phyloP scores from a whole-genome alignment of 1,140 invertebrate genomes.

The Lepidotrigona ventralis region DNA sequence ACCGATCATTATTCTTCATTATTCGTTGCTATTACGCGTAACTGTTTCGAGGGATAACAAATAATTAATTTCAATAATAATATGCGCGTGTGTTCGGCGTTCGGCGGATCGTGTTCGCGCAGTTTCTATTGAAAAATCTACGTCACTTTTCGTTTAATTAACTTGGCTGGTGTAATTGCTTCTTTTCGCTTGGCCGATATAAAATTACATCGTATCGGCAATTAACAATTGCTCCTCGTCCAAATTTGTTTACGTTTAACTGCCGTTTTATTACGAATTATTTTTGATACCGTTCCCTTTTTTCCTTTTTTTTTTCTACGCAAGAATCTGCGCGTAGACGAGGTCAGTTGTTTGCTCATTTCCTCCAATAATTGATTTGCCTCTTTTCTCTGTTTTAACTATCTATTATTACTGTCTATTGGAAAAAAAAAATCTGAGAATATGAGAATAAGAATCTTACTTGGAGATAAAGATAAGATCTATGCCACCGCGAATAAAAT shows the following conservation, averaged over 20 bases:
- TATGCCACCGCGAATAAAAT: too few species aligned
- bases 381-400: too few species aligned
- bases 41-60: conserved; percentile 36
- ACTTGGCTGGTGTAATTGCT: not conserved
- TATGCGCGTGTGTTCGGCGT: too few species aligned
- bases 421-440: too few species aligned
- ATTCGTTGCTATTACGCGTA: conserved; percentile 17
- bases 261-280: not conserved
- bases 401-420: too few species aligned
- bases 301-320: too few species aligned
- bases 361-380: too few species aligned
- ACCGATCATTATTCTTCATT: conserved; percentile 35
- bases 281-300: too few species aligned
- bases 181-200: not conserved
- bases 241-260: not conserved
- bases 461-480: too few species aligned
- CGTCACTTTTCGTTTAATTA: conserved; percentile 2
- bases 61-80: conserved; percentile 28
- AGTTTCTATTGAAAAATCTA: not conserved
- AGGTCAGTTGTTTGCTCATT: too few species aligned
- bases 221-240: not conserved
- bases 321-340: too few species aligned
- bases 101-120: not conserved
- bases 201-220: not conserved
- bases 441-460: too few species aligned